A percentile compares a stretch with the other conserved stretches of the same genome.
These are phyloP conservation scores for Psilopsiagon aymara DNA, from an alignment of 2,113 vertebrate genomes.

Conservation along the genomic window DNA sequence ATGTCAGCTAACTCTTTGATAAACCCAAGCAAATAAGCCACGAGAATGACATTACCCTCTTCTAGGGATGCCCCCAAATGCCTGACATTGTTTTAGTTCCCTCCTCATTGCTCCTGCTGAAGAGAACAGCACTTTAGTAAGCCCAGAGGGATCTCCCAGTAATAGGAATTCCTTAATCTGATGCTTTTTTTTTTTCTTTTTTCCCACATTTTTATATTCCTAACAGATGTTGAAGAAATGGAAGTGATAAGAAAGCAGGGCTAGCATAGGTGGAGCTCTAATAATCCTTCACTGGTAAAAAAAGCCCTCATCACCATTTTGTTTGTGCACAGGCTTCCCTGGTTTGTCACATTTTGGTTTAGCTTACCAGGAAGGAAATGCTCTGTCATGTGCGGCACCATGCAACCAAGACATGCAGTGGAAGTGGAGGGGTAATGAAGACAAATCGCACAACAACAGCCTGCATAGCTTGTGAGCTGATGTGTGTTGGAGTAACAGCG, in stretches of 20 bases:
- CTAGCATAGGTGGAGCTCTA: neutral
- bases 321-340: neutral
- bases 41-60: neutral
- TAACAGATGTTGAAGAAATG: neutral
- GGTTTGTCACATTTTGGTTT: neutral
- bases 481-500: neutral
- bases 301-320: neutral
- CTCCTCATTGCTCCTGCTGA: neutral
- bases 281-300: neutral
- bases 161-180: neutral
- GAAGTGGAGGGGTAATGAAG: neutral
- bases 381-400: rapidly evolving
- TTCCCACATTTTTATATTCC: neutral
- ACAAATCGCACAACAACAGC: neutral
- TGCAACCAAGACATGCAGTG: neutral
- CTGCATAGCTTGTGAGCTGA: neutral
- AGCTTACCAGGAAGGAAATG: neutral
- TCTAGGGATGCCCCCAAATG: neutral
- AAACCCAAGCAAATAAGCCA: neutral
- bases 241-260: neutral
- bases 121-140: neutral
- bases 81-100: neutral
- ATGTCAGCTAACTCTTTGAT: neutral
- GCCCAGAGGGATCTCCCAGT: neutral
- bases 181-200: neutral